Evolutionary conservation across 2,113 vertebrate species (phyloP).

Genomic region (Rhynchomys soricoides): DNA sequence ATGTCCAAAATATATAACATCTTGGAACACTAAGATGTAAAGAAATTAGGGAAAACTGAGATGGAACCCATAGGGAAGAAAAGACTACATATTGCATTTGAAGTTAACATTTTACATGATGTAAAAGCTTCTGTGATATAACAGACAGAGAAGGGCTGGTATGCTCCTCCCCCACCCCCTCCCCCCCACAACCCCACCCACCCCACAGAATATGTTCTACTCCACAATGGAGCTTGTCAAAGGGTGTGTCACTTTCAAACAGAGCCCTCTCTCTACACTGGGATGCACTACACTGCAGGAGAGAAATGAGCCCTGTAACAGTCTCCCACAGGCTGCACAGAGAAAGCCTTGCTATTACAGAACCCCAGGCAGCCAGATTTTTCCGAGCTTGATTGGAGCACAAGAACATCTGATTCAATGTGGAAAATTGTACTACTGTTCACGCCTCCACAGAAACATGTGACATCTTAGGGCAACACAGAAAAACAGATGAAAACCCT

Average conservation of each 20-base stretch:
- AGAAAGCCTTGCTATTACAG: neutral
- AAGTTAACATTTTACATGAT: slow-evolving; percentile 30
- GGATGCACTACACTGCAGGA: neutral
- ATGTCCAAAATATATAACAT: slow-evolving; percentile 38
- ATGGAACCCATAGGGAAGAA: too few species aligned
- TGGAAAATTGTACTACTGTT: slow-evolving; percentile 75
- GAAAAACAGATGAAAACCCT: slow-evolving; percentile 71
- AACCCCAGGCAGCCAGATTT: slow-evolving; percentile 56
- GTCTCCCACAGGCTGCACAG: neutral
- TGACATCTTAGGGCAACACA: slow-evolving; percentile 62
- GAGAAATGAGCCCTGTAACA: neutral
- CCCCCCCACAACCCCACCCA: neutral
- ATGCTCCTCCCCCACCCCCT: neutral
- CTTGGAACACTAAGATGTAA: slow-evolving; percentile 1
- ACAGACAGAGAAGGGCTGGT: neutral
- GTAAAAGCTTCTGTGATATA: neutral
- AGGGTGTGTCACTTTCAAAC: neutral
- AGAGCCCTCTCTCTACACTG: neutral
- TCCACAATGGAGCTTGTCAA: neutral
- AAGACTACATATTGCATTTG: neutral
- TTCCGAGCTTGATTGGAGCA: slow-evolving; percentile 63
- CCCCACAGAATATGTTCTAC: neutral
- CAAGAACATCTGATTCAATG: slow-evolving; percentile 73
- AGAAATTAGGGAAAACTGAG: slow-evolving; percentile 31
- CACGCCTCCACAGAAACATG: slow-evolving; percentile 63